phyloP scores from a whole-genome alignment of 1,140 invertebrate genomes.

The Papilio dardanus region DNA sequence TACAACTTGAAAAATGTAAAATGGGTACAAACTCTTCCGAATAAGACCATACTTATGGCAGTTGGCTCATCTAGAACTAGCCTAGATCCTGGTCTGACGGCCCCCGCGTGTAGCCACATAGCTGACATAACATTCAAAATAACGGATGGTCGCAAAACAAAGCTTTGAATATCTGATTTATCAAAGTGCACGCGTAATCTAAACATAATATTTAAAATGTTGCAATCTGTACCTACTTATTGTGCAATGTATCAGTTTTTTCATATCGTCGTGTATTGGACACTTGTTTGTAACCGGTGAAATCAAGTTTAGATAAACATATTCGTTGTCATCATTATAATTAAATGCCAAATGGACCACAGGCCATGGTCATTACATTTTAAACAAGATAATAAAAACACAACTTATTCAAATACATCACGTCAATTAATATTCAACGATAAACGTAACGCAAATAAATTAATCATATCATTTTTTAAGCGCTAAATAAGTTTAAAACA shows the following conservation, averaged over 20 bases:
- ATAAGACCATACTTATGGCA: no score
- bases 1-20: no score
- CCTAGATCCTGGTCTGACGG: no score
- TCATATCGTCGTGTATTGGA: background rate
- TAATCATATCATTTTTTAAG: background rate
- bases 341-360: slow-evolving; percentile 23
- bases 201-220: background rate
- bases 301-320: slow-evolving; percentile 30
- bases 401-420: slow-evolving; percentile 7
- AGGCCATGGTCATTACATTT: slow-evolving; percentile 14
- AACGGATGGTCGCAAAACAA: background rate
- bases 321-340: slow-evolving; percentile 20
- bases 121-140: no score
- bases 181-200: background rate
- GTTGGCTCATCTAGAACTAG: no score
- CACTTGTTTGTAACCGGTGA: slow-evolving; percentile 2
- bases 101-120: no score
- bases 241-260: slow-evolving; percentile 11
- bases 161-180: no score
- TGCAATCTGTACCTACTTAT: background rate
- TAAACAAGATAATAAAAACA: slow-evolving; percentile 5
- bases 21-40: no score
- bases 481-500: slow-evolving; percentile 6
- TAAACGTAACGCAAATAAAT: slow-evolving; percentile 7
- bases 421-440: background rate